Percentiles rank a stretch among this genome's conserved stretches.
Conservation (phyloP, 2,113 vertebrate species). For the Thunnus thynnus region DNA sequence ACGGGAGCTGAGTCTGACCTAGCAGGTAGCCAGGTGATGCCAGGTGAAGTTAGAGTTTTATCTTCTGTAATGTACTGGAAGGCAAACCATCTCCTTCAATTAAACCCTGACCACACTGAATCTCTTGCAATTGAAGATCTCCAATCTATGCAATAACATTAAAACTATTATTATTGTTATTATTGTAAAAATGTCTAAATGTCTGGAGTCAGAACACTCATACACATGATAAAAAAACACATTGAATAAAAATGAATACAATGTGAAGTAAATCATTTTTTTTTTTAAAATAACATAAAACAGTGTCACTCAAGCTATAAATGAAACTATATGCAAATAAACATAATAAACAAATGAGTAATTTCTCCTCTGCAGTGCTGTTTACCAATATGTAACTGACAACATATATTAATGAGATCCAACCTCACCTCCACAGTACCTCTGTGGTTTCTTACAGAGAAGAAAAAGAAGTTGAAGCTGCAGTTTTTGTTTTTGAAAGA, state of each 20-base stretch:
- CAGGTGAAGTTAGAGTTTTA: conserved; percentile 29
- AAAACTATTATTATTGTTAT: background rate
- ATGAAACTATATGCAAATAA: background rate
- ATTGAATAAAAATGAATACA: background rate
- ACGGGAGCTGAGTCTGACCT: conserved; percentile 36
- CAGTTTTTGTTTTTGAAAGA: too few species aligned
- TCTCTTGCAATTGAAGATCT: too few species aligned
- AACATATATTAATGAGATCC: conserved; percentile 23
- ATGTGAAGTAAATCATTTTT: background rate
- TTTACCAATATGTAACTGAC: conserved; percentile 15
- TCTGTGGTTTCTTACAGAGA: conserved; percentile 3
- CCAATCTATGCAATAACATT: background rate
- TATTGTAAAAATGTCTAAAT: background rate
- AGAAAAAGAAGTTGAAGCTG: too few species aligned
- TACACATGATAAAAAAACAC: background rate
- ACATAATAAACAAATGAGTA: conserved; percentile 1
- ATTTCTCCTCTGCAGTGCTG: background rate
- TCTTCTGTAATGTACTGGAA: conserved; percentile 16
- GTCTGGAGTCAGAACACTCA: background rate
- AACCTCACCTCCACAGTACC: background rate
- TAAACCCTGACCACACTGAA: conserved; percentile 14
- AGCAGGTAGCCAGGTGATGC: conserved; percentile 21
- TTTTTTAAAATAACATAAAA: background rate
- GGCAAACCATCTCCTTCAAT: conserved; percentile 10
- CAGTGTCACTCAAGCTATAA: background rate